Evolutionary conservation across 2,888 invertebrate genomes (phyloP).

Genomic region (Drosophila birchii): DNA sequence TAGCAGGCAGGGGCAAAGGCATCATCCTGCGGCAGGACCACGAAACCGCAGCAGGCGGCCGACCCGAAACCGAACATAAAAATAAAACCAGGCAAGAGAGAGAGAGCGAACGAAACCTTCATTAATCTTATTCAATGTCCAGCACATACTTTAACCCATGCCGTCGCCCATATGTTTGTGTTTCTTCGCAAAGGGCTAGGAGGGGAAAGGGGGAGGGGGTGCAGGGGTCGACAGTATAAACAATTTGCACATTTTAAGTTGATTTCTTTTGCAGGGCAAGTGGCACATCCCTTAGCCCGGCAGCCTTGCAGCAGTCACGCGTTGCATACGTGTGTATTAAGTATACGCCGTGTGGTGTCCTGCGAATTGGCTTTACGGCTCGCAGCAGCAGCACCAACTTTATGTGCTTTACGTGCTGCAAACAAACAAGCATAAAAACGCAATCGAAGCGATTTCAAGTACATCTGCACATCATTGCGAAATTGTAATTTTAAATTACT

Average conservation of each 20-base stretch:
- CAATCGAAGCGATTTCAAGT: conserved; percentile 39
- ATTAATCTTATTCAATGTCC: conserved; percentile 80
- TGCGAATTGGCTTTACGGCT: conserved; percentile 53
- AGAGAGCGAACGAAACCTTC: conserved; percentile 64
- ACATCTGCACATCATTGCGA: conserved; percentile 34
- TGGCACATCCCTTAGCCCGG: conserved; percentile 24
- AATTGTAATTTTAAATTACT: conserved; percentile 36
- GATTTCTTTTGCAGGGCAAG: conserved; percentile 49
- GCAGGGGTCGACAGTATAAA: conserved; percentile 59
- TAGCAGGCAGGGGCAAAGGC: conserved; percentile 28
- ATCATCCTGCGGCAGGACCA: conserved; percentile 43
- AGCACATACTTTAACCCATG: conserved; percentile 65
- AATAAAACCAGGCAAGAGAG: conserved; percentile 9
- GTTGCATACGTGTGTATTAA: conserved; percentile 72
- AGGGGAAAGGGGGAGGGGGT: no score
- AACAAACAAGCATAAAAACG: conserved; percentile 51
- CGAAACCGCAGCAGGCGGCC: conserved; percentile 68
- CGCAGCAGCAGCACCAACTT: conserved; percentile 45
- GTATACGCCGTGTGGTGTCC: conserved; percentile 74
- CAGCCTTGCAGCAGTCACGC: conserved; percentile 66
- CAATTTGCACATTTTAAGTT: conserved; percentile 80
- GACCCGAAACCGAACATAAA: conserved; percentile 52
- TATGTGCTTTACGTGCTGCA: conserved; percentile 73
- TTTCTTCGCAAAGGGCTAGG: conserved; percentile 33
- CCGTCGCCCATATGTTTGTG: conserved; percentile 55